phyloP scores from a whole-genome alignment of 2,888 invertebrate species.

The Brenthis ino region DNA sequence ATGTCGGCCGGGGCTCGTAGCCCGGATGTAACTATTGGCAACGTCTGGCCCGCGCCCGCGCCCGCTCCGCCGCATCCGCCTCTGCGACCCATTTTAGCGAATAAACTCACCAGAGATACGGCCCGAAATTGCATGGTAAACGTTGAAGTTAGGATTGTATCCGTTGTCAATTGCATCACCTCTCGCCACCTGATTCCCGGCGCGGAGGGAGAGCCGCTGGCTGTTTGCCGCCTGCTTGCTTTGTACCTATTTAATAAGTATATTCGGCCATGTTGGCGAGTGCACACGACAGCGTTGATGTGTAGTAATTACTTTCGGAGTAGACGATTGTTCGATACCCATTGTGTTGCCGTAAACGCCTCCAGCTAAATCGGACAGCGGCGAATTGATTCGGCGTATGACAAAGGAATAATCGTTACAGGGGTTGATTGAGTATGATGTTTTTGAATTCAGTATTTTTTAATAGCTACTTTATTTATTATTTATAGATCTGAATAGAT shows the following conservation, averaged over 20 bases:
- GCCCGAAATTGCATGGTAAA: constrained; percentile 41
- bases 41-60: constrained; percentile 41
- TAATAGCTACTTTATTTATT: constrained; percentile 3
- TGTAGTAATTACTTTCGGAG: constrained; percentile 53
- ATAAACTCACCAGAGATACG: constrained; percentile 42
- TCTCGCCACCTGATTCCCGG: constrained; percentile 54
- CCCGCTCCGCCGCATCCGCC: constrained; percentile 29
- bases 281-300: constrained; percentile 52
- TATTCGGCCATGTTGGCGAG: constrained; percentile 48
- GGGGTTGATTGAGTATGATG: constrained; percentile 30
- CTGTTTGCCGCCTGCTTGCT: constrained; percentile 48
- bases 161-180: constrained; percentile 51
- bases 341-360: constrained; percentile 42
- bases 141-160: constrained; percentile 44
- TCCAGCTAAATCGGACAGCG: constrained; percentile 42
- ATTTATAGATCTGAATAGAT: not conserved
- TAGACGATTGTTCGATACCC: constrained; percentile 45
- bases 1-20: constrained; percentile 46
- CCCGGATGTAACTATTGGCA: constrained; percentile 59
- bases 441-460: constrained; percentile 23
- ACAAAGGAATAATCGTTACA: constrained; percentile 38
- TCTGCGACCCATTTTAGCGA: constrained; percentile 41
- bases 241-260: constrained; percentile 52
- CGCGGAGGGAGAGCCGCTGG: constrained; percentile 45
- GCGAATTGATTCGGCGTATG: constrained; percentile 39